Evolutionary conservation across 2,888 invertebrate genomes (phyloP).

Genomic region (Hedya salicella): DNA sequence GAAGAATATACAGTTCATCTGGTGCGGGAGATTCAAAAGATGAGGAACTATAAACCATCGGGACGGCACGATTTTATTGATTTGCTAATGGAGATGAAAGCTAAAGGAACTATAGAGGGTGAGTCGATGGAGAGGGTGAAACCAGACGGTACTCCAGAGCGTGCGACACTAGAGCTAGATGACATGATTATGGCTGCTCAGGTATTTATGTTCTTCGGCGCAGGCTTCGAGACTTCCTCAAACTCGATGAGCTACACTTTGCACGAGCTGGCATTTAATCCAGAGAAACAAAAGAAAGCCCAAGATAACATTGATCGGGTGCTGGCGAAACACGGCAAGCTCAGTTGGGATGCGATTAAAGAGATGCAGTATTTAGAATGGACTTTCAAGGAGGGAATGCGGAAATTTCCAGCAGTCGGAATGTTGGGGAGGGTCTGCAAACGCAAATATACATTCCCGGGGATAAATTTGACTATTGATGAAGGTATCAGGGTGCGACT

Average conservation of each 20-base stretch:
- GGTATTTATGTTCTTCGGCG: slow-evolving; percentile 69
- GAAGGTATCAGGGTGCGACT: slow-evolving; percentile 35
- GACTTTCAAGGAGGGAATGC: slow-evolving; percentile 65
- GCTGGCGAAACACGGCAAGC: slow-evolving; percentile 59
- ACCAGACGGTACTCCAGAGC: slow-evolving; percentile 53
- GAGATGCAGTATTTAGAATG: slow-evolving; percentile 62
- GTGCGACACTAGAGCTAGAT: slow-evolving; percentile 62
- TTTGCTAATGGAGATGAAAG: slow-evolving; percentile 44
- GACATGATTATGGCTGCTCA: slow-evolving; percentile 61
- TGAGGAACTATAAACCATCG: slow-evolving; percentile 33
- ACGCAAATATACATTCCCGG: slow-evolving; percentile 53
- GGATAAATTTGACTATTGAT: slow-evolving; percentile 30
- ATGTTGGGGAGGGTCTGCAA: slow-evolving; percentile 62
- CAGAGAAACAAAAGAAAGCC: slow-evolving; percentile 65
- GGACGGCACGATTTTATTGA: slow-evolving; percentile 47
- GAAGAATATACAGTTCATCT: slow-evolving; percentile 41
- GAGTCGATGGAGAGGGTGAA: slow-evolving; percentile 51
- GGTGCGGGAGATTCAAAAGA: slow-evolving; percentile 36
- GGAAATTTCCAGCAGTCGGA: slow-evolving; percentile 65
- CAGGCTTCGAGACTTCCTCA: slow-evolving; percentile 80
- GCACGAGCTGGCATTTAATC: slow-evolving; percentile 70
- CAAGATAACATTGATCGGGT: slow-evolving; percentile 69
- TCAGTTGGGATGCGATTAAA: slow-evolving; percentile 66
- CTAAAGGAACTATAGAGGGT: slow-evolving; percentile 26
- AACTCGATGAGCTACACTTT: slow-evolving; percentile 69